Evolutionary conservation across 2,888 invertebrate genomes (phyloP), one percentile per base, ranked within the genome.

Genomic region (Tiliacea aurago): DNA sequence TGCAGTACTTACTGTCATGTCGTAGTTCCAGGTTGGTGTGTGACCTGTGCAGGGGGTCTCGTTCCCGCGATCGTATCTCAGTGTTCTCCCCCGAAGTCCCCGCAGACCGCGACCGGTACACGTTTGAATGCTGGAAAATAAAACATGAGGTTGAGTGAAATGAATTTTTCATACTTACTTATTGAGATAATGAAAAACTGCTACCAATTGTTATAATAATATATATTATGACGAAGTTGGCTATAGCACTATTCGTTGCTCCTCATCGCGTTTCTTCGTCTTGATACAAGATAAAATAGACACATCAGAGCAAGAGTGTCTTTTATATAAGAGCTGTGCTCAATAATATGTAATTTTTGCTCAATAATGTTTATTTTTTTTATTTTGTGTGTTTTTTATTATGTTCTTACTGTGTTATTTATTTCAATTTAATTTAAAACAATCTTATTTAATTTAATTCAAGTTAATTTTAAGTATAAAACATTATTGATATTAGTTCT

Each of bases 21-120:
- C 95, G 91, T 65, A 95, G 87, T 80, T 96, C 96, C 23, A 96
- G 90, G 74, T 96, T 96, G 28, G 96, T 96, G 86, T 96, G 96
- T 2, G 96, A 95, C 61, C 96, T 90, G 78, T 96, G 96, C 66
- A 96, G 89, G 0, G 96, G 96, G 72, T 96, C 96, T 43, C 96
- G 88, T 78, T 95, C 96, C 33, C 95, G 89, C 4, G 91, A 74
- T 2, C 96, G 88, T 7, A 91, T 78, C 70, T 95, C 96, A 2
- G 80, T 84, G 49, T 78, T 73, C 18, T 93, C 94, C 0, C 91
- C 92, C 0, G 89, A 76, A 0, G 91, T 93, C 1, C 95, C 95
- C 0, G 95, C 95, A 47, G 96, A 96, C 61, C 96, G 91, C 2
- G 96, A 96, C 63, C 96, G 93, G 89, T 94, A 94, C 61, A 93